Evolutionary conservation across 37 sponge, comb jelly and placozoan genomes (phyloP), one percentile per base, ranked within the genome.

Genomic region (Amphimedon queenslandica): DNA sequence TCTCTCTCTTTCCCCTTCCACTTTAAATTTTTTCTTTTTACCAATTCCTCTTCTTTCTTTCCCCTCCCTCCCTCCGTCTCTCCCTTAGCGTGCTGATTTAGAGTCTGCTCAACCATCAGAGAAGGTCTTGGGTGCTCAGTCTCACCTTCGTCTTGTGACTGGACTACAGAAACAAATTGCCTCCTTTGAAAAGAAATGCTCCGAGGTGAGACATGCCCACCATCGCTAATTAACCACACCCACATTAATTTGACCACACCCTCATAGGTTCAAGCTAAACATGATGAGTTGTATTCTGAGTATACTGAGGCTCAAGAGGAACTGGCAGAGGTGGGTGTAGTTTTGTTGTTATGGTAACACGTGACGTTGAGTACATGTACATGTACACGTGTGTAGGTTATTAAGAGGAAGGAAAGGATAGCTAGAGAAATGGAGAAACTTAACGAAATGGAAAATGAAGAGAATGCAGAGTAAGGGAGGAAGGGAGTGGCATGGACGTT

Each of bases 391-490:
- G 34, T 37, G 2, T 36, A 89, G 82, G 82, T 77, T 43, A 75
- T 77, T 37, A 67, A 74, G 10, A 81, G 77, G 64, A 67, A 86
- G 0, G 74, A 66, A 74, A 84, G 66, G 78, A 95, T 95, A 42
- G 73, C 78, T 30, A 85, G 80, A 25, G 92, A 87, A 23, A 85
- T 82, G 75, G 76, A 85, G 57, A 84, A 91, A 71, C 72, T 95
- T 58, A 85, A 91, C 60, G 80, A 72, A 31, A 75, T 95, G 88
- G 96, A 87, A 70, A 88, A 82, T 20, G 96, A 91, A 55, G 93
- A 91, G 41, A 88, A 92, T 61, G 88, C 74, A 84, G 85, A 51
- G 93, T 92, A 57, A 66, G 92, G 63, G 10, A 51, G 66, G 40
- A 27, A 13, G n/a, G n/a, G n/a, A n/a, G n/a, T n/a, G n/a, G n/a